These are phyloP conservation scores for Euleptes europaea DNA, from an alignment of 2,113 vertebrate genomes.

Conservation along the genomic window DNA sequence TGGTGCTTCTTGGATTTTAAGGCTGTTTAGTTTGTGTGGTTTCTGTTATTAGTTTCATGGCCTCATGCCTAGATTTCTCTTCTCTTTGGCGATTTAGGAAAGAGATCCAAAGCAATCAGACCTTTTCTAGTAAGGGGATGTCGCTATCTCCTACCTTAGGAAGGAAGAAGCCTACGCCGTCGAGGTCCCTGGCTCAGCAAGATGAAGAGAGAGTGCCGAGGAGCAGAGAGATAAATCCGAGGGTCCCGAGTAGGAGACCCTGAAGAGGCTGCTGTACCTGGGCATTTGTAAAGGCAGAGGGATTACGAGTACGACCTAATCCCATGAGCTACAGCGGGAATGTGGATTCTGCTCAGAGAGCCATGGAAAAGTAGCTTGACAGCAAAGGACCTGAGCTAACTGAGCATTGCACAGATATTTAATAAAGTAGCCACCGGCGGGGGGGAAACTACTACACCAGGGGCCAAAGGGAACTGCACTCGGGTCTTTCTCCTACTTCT, in stretches of 20 bases:
- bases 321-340: slow-evolving; percentile 48
- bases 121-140: slow-evolving; percentile 48
- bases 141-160: slow-evolving; percentile 54
- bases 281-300: slow-evolving; percentile 10
- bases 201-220: not conserved
- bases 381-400: slow-evolving; percentile 25
- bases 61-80: slow-evolving; percentile 37
- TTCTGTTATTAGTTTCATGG: not conserved
- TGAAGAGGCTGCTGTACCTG: slow-evolving; percentile 41
- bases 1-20: slow-evolving; percentile 8
- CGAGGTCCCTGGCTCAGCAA: not conserved
- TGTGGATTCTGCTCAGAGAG: slow-evolving; percentile 38
- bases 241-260: slow-evolving; percentile 35
- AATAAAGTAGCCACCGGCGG: not conserved
- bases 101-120: slow-evolving; percentile 22
- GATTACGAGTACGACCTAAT: slow-evolving; percentile 24
- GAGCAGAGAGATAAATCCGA: slow-evolving; percentile 44
- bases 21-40: slow-evolving; percentile 1
- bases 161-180: slow-evolving; percentile 40
- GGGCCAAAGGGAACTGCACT: slow-evolving; percentile 29
- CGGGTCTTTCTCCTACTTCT: slow-evolving; percentile 18
- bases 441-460: not conserved
- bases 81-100: slow-evolving; percentile 62
- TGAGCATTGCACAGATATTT: not conserved
- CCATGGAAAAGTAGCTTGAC: slow-evolving; percentile 41